Base-by-base conservation (phyloP, 2,797 vertebrate genomes). In the Lepidocolaptes lacrymiger region DNA sequence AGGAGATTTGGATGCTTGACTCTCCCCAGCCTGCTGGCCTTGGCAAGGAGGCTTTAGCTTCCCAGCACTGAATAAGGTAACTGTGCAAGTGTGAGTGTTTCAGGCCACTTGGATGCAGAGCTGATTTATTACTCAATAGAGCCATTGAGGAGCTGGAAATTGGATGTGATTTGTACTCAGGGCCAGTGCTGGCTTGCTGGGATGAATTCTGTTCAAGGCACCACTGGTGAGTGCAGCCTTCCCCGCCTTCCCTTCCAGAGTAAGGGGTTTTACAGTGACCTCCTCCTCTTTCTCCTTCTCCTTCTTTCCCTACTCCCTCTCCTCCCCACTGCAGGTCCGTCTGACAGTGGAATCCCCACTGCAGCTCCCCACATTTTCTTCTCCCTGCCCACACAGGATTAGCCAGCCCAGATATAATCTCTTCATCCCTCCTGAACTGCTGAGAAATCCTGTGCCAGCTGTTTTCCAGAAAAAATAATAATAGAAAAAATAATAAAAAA, bases 101-200 rank as follows among this genome's bases (percentile, higher is more conserved):
- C 61, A 96, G 85, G 74, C 85, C 23, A 43, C 66, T 91, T 41
- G 61, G 80, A 89, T 2, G 2, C 44, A 75, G 78, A 79, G 79
- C 54, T 97, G 91, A 97, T 92, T 97, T 95, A 97, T 96, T 95
- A 80, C 80, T 94, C 68, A 91, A 59, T 11, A 22, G n/a, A 97
- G 72, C 74, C 26, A 22, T 83, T 80, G 92, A 96, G 86, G 83
- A 94, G 86, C 83, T 26, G 26, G 89, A 96, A 97, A 97, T 92
- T 92, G 95, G 54, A 96, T 97, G 91, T 80, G 93, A 92, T 96
- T 94, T 96, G 88, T 92, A 86, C 88, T 93, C 58, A 4, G 85
- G 91, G 91, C 80, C 90, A 85, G 95, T 8, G 24, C 88, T 68
- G 88, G 6, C 39, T 88, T 93, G 83, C 77, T 85, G 63, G 82